Percentiles rank a stretch among this genome's conserved stretches.
Evolutionary conservation across 2,797 vertebrate species (phyloP).

Genomic region (Coranthus polyacanthus): DNA sequence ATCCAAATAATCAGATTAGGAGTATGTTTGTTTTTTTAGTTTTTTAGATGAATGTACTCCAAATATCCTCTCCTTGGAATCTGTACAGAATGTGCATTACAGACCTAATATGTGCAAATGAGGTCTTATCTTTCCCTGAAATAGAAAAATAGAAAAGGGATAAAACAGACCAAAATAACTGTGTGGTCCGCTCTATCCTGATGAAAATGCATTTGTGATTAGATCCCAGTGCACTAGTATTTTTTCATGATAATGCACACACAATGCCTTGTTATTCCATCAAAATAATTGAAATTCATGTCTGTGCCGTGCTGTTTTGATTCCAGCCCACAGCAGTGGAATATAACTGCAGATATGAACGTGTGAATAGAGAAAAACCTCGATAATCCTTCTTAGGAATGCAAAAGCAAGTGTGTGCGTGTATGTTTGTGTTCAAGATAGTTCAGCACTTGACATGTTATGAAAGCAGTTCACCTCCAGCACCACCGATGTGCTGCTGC

Average conservation of each 20-base stretch:
- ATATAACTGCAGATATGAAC: conserved; percentile 10
- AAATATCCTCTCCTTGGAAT: neutral
- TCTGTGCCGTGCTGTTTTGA: conserved; percentile 20
- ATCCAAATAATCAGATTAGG: conserved; percentile 7
- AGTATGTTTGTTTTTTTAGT: no score
- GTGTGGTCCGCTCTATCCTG: conserved; percentile 10
- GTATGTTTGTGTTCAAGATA: conserved; percentile 6
- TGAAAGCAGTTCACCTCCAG: conserved; percentile 12
- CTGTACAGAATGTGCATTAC: neutral
- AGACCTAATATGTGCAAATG: neutral
- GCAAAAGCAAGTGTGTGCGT: conserved; percentile 6
- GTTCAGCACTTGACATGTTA: conserved; percentile 13
- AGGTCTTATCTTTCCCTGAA: conserved; percentile 11
- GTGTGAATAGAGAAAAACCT: conserved; percentile 22
- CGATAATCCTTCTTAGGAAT: conserved; percentile 31
- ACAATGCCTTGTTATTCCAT: conserved; percentile 19
- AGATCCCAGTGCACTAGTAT: conserved; percentile 9
- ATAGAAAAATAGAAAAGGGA: conserved; percentile 4
- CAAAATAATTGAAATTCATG: conserved; percentile 19
- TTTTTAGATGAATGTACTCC: neutral
- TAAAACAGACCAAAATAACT: conserved; percentile 10
- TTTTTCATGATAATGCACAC: conserved; percentile 9
- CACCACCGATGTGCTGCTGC: neutral
- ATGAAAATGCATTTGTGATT: conserved; percentile 27
- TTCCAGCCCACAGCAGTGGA: neutral